Base-by-base conservation (phyloP, 2,888 invertebrate species). In the Matsumyia berberina region DNA sequence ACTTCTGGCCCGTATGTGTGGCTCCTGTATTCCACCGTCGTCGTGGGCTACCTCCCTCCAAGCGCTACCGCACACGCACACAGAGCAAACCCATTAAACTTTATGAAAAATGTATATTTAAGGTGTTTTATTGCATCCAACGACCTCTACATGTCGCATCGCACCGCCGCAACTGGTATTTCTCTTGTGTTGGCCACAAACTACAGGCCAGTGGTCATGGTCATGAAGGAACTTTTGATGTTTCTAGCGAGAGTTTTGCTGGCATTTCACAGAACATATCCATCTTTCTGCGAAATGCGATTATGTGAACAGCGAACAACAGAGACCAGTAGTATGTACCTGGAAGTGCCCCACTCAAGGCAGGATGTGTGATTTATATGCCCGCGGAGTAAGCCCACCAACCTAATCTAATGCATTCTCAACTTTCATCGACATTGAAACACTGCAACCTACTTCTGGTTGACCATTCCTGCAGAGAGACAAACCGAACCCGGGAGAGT, bases 391-490 rank as follows among this genome's bases (percentile, higher is more conserved):
- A 39, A 24, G 67, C 39, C 29, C 67, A 29, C 42, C 29, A 31
- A 42, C 64, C 19, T 35, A 49, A 64, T 49, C 64, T 37, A 49
- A 17, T 46, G 35, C 17, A 11, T 29, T 35, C 35, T 35, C 55
- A 44, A 49, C 64, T 64, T 64, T 64, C 64, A 64, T 64, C 64
- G 64, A 24, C 46, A 29, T 60, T 73, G 49, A 62, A 72, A 83
- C 60, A 78, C 69, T 83, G 78, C 79, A 78, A 83, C 78, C 82
- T 67, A 83, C 78, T 73, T 78, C 46, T 0, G 58, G 76, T 58
- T 81, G 77, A 72, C 72, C 70, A 77, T 58, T 66, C 12, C 5
- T 15, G 12, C 39, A 24, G 24, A 24, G n/a, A 17, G 24, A 44
- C 8, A 24, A 15, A 2, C n/a, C 29, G 58, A n/a, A 42, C 58